Base-by-base conservation (phyloP, 2,888 invertebrate genomes). In the Pollenia griseotomentosa region DNA sequence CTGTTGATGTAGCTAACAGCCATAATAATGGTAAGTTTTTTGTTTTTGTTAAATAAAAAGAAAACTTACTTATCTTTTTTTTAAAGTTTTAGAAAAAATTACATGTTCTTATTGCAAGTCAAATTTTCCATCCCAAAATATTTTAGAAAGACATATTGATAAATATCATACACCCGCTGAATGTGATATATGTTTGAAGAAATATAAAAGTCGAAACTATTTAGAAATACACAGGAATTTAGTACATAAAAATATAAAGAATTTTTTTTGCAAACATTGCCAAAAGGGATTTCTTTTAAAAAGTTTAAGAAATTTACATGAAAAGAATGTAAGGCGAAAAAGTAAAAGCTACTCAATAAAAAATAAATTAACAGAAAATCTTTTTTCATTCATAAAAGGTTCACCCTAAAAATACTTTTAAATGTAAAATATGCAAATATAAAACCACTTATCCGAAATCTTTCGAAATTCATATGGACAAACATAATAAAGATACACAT, bases 271-370 rank as follows among this genome's bases (percentile, higher is more conserved):
- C 71, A 59, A 87, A n/a, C 77, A 89, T 19, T 93, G 93, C 44
- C 48, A 91, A 0, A 93, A 92, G 66, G 93, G 93, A 0, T 93
- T 92, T 84, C 93, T 90, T 88, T 91, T 92, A 82, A 91, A 91
- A 16, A 91, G 92, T 71, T 93, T 93, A 90, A 89, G 89, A 85
- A 90, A 91, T 46, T 16, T 57, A 2, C 93, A 93, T 77, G 91
- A 91, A 33, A 90, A 88, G 74, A 81, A 89, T 75, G 90, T 90
- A 89, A 85, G 74, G 63, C 51, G 2, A 53, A 48, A 53, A 44
- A 6, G 0, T 33, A 6, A 11, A 55, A 61, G 16, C 57, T 57
- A 12, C 5, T 33, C 33, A 19, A 42, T 55, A 4, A 0, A n/a
- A 7, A 8, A 19, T 19, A 6, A 16, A 19, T n/a, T 44, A 11